phyloP scores from a whole-genome alignment of 2,113 vertebrate species.

The Panurus biarmicus region DNA sequence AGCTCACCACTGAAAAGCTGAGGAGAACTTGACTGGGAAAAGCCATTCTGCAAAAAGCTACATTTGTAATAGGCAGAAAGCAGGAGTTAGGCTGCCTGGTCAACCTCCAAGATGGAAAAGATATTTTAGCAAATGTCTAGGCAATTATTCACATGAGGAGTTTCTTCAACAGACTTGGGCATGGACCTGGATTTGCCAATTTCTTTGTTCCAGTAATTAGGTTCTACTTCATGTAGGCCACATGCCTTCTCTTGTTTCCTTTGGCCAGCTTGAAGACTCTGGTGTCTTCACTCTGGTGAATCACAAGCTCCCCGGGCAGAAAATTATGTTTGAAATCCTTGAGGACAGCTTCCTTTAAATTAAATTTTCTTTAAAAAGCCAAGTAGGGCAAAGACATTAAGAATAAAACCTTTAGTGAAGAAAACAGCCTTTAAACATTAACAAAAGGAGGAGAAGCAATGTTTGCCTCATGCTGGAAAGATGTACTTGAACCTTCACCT shows the following conservation, averaged over 20 bases:
- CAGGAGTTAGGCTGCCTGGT: not conserved
- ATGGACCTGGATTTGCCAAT: not conserved
- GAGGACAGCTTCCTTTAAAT: slow-evolving; percentile 34
- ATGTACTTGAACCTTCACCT: not conserved
- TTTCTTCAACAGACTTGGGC: not conserved
- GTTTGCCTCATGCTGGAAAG: not conserved
- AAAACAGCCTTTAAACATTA: not conserved
- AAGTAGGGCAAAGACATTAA: slow-evolving; percentile 17
- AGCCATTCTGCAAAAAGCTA: not conserved
- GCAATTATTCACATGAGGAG: not conserved
- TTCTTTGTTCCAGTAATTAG: slow-evolving; percentile 41
- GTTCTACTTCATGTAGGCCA: not conserved
- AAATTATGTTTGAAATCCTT: slow-evolving; percentile 22
- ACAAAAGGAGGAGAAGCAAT: not conserved
- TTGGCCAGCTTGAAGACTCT: not conserved
- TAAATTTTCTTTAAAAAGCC: slow-evolving; percentile 37
- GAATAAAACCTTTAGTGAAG: slow-evolving; percentile 2
- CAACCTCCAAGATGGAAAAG: not conserved
- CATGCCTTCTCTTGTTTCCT: slow-evolving; percentile 30
- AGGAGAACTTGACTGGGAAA: not conserved
- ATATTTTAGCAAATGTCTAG: not conserved
- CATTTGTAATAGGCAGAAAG: not conserved
- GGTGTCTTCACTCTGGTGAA: slow-evolving; percentile 1
- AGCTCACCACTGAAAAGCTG: not conserved
- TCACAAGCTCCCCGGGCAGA: not conserved